Percentiles rank a stretch among this genome's conserved stretches.
phyloP scores from a whole-genome alignment of 2,113 vertebrate species.

The Actenoides hombroni region DNA sequence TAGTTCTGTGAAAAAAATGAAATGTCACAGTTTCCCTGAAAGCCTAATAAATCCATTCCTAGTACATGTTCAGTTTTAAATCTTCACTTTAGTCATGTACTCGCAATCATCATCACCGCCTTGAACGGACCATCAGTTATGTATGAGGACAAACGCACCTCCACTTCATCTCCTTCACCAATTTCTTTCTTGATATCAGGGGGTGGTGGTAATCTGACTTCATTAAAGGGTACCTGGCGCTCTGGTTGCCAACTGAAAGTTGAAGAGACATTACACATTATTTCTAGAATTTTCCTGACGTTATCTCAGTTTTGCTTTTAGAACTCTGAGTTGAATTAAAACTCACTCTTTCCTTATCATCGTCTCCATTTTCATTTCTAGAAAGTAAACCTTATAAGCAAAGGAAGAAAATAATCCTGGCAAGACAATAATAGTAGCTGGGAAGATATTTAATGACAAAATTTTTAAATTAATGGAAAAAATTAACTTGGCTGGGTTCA shows the following conservation, averaged over 20 bases:
- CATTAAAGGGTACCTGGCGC: constrained; percentile 93
- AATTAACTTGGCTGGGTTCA: neutral
- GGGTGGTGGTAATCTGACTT: constrained; percentile 92
- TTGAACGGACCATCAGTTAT: neutral
- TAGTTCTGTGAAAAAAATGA: neutral
- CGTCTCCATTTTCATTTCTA: neutral
- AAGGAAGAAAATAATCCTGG: neutral
- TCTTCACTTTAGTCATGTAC: neutral
- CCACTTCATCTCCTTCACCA: constrained; percentile 94
- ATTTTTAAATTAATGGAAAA: neutral
- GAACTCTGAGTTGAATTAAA: neutral
- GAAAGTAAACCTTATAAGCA: neutral
- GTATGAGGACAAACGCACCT: constrained; percentile 77
- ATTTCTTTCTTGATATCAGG: constrained; percentile 94
- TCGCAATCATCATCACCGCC: neutral
- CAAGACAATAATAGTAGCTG: neutral
- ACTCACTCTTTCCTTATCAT: neutral
- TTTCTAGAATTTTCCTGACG: neutral
- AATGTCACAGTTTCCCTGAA: neutral
- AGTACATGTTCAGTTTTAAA: neutral
- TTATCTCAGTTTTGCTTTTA: neutral
- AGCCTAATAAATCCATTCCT: neutral
- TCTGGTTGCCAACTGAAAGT: constrained; percentile 93
- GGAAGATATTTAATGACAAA: neutral
- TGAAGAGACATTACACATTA: neutral